Conservation (phyloP, 2,797 vertebrate genomes). For the Sebastes kiyomatsui region DNA sequence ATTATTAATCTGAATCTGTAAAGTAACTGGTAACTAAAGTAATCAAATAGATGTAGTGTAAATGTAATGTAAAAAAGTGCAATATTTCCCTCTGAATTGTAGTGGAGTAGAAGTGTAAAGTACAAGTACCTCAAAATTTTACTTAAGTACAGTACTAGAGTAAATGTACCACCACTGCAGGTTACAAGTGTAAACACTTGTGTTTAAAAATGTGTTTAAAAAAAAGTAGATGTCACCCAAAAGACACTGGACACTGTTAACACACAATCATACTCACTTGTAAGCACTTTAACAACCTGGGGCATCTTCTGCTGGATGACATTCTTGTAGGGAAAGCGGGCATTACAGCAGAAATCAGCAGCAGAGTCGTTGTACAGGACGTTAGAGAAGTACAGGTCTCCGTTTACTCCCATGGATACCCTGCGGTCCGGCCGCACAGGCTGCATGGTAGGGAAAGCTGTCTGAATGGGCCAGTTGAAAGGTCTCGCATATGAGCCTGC, state of each 20-base stretch:
- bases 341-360: conserved; percentile 94
- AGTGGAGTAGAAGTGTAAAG: no score
- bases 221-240: neutral
- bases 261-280: conserved; percentile 85
- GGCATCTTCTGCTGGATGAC: conserved; percentile 98
- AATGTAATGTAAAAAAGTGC: no score
- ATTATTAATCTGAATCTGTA: no score
- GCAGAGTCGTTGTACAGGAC: conserved; percentile 90
- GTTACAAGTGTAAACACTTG: neutral
- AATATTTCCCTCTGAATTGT: no score
- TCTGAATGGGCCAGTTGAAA: conserved; percentile 79
- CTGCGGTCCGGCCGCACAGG: conserved; percentile 92
- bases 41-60: no score
- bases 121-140: no score
- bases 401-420: conserved; percentile 94
- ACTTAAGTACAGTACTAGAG: no score
- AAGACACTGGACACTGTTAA: neutral
- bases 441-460: conserved; percentile 87
- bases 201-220: neutral
- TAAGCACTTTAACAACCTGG: conserved; percentile 93
- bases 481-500: conserved; percentile 78
- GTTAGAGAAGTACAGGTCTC: conserved; percentile 96
- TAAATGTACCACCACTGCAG: no score
- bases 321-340: conserved; percentile 93
- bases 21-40: no score